Conservation (phyloP, 2,113 vertebrate genomes). For the Strigops habroptila region DNA sequence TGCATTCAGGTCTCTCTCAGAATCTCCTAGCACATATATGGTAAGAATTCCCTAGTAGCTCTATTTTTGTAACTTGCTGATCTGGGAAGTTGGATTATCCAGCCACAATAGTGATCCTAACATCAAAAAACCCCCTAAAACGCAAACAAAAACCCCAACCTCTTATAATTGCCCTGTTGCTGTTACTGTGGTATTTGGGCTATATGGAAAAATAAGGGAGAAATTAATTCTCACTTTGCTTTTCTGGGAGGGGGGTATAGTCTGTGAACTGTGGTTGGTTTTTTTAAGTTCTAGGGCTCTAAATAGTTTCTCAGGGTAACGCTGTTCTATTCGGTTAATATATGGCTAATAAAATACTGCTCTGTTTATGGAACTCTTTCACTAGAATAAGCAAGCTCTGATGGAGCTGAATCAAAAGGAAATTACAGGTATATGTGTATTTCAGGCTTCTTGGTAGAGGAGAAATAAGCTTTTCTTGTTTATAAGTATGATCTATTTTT, state of each 20-base stretch:
- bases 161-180: not conserved
- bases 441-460: not conserved
- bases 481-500: not conserved
- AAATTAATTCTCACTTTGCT: not conserved
- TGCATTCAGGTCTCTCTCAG: constrained; percentile 94
- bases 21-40: constrained; percentile 93
- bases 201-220: not conserved
- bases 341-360: not conserved
- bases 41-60: constrained; percentile 65
- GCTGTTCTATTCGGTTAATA: not conserved
- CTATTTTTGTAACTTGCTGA: not conserved
- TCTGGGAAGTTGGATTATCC: not conserved
- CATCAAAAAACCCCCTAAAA: not conserved
- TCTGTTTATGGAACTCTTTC: not conserved
- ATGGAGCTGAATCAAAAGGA: not conserved
- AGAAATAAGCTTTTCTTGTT: not conserved
- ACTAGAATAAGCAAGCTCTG: not conserved
- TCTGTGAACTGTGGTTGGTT: not conserved
- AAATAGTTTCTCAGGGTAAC: not conserved
- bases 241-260: not conserved
- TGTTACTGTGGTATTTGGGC: not conserved
- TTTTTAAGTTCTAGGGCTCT: not conserved
- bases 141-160: not conserved
- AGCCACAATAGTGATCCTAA: not conserved
- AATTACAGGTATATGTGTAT: accelerated